phyloP scores from a whole-genome alignment of 2,888 invertebrate genomes.

The Pseudococcus longispinus region DNA sequence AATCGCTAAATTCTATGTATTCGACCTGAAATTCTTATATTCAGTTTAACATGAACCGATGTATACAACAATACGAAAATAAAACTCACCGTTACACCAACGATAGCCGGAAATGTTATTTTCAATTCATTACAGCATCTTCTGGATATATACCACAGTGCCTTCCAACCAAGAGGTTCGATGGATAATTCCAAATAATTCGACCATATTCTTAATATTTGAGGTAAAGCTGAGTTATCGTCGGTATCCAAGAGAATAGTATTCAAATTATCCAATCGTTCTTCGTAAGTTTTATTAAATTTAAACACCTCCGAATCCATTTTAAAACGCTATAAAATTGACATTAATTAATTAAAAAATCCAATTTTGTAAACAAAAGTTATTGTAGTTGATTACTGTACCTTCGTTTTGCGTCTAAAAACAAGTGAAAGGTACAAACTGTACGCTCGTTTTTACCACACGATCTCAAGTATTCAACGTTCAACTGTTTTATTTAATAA shows the following conservation, averaged over 20 bases:
- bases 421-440: background rate
- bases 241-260: background rate
- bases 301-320: background rate
- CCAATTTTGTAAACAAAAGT: background rate
- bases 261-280: background rate
- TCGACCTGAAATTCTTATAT: background rate
- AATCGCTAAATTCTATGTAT: background rate
- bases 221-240: background rate
- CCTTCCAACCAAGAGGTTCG: conserved; percentile 9
- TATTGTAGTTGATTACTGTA: no score
- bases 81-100: background rate
- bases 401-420: background rate
- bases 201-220: conserved; percentile 9
- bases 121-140: background rate
- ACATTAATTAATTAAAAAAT: background rate
- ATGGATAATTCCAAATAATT: conserved; percentile 14
- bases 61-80: no score
- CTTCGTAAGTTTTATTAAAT: conserved; percentile 8
- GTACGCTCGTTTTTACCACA: background rate
- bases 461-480: background rate
- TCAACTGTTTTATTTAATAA: background rate
- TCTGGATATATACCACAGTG: conserved; percentile 15
- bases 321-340: background rate
- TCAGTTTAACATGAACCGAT: no score
- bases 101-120: background rate